These are phyloP conservation scores for Lathamus discolor DNA, from an alignment of 2,113 vertebrate species.

Conservation along the genomic window DNA sequence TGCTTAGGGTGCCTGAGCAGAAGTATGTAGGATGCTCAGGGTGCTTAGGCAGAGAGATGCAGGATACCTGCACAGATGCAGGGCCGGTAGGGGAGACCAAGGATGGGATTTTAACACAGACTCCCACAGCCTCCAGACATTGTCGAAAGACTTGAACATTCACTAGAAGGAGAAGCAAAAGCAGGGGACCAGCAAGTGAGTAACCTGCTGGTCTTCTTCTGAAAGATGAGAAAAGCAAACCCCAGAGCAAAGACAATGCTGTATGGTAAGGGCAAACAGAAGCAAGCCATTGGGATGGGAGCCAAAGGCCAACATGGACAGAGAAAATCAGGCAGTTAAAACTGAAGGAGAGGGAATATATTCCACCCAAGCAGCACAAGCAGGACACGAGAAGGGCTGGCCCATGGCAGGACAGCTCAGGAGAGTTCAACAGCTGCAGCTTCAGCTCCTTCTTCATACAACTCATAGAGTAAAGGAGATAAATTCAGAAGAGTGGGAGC, in stretches of 20 bases:
- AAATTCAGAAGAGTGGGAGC: neutral
- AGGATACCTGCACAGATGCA: neutral
- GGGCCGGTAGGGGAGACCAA: neutral
- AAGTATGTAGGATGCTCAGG: no score
- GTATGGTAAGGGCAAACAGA: neutral
- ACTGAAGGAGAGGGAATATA: neutral
- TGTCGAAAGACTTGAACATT: constrained; percentile 41
- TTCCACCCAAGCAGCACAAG: neutral
- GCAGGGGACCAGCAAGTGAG: constrained; percentile 39
- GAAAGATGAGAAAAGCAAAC: neutral
- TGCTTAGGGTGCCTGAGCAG: neutral
- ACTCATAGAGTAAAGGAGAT: neutral
- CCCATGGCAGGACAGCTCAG: accelerated
- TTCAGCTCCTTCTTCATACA: neutral
- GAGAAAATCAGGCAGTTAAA: neutral
- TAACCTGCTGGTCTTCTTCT: constrained; percentile 14
- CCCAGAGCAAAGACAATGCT: neutral
- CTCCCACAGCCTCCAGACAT: constrained; percentile 59
- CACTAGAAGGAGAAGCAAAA: constrained; percentile 62
- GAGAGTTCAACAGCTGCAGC: neutral
- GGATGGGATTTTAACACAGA: neutral
- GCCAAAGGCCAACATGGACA: neutral
- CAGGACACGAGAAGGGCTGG: neutral
- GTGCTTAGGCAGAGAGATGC: neutral
- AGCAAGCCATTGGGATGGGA: neutral